These are phyloP conservation scores for Serranus cabrilla DNA, from an alignment of 2,797 vertebrate species.

Conservation along the genomic window DNA sequence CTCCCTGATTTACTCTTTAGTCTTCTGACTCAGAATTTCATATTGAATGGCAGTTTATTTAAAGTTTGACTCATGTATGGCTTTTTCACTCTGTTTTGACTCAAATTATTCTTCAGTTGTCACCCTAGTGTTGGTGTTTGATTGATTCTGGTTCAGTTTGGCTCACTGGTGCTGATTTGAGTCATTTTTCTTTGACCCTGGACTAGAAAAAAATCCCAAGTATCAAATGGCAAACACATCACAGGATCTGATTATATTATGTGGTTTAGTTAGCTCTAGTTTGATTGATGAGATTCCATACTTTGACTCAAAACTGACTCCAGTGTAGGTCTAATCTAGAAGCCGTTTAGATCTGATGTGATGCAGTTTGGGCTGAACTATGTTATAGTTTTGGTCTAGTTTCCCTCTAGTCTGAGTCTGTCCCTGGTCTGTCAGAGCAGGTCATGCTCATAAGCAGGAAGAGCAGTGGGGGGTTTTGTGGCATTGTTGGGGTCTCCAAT, in stretches of 20 bases:
- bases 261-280: not conserved
- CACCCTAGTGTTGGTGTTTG: not conserved
- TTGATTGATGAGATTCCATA: not conserved
- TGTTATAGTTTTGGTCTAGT: conserved; percentile 37
- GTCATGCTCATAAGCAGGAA: conserved; percentile 79
- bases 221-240: not conserved
- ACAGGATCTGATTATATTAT: not conserved
- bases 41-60: not conserved
- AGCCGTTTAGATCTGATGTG: not conserved
- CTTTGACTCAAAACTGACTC: not conserved
- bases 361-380: conserved; percentile 20
- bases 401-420: conserved; percentile 27
- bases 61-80: not conserved
- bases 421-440: conserved; percentile 72
- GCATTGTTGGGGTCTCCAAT: conserved; percentile 80
- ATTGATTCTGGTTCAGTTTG: not conserved
- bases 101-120: not conserved
- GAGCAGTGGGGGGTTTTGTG: conserved; percentile 72
- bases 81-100: not conserved
- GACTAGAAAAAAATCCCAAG: not conserved
- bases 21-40: not conserved
- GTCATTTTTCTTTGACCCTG: not conserved
- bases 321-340: not conserved
- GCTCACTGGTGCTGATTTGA: not conserved
- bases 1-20: not conserved